These are phyloP conservation scores for Idaea dimidiata DNA, from an alignment of 2,888 invertebrate species.

Conservation along the genomic window DNA sequence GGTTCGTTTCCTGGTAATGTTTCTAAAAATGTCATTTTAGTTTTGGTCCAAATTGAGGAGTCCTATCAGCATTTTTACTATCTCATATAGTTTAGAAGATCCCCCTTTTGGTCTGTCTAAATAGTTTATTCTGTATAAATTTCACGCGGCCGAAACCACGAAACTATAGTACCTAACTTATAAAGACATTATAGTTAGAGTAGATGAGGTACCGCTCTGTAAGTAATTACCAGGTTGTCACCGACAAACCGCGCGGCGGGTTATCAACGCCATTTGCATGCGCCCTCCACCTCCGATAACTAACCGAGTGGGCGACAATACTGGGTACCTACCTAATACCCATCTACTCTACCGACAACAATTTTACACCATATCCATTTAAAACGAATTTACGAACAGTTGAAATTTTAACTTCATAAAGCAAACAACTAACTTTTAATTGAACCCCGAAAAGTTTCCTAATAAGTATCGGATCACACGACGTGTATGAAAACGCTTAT, in stretches of 20 bases:
- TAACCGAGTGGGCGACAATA: slow-evolving; percentile 54
- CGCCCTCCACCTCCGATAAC: slow-evolving; percentile 61
- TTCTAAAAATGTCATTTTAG: no score
- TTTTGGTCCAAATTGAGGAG: no score
- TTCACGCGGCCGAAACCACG: no score
- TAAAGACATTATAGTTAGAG: slow-evolving; percentile 11
- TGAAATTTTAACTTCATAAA: background rate
- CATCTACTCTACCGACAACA: slow-evolving; percentile 21
- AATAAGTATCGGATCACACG: background rate
- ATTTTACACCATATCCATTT: background rate
- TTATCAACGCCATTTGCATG: slow-evolving; percentile 68
- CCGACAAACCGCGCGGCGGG: slow-evolving; percentile 28
- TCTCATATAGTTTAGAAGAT: no score
- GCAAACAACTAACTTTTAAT: background rate
- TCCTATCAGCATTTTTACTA: no score
- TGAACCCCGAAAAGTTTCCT: background rate
- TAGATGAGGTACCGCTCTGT: slow-evolving; percentile 13
- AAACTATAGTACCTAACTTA: background rate
- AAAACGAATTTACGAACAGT: background rate
- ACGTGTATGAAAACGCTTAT: slow-evolving; percentile 10
- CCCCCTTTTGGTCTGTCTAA: no score
- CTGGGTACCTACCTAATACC: slow-evolving; percentile 26
- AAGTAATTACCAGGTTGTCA: slow-evolving; percentile 25
- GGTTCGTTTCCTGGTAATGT: no score
- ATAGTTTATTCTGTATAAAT: no score